Evolutionary conservation across 30 jellyfish, hydroid and myxozoan genomes (phyloP).

Genomic region (Turritopsis dohrnii): DNA sequence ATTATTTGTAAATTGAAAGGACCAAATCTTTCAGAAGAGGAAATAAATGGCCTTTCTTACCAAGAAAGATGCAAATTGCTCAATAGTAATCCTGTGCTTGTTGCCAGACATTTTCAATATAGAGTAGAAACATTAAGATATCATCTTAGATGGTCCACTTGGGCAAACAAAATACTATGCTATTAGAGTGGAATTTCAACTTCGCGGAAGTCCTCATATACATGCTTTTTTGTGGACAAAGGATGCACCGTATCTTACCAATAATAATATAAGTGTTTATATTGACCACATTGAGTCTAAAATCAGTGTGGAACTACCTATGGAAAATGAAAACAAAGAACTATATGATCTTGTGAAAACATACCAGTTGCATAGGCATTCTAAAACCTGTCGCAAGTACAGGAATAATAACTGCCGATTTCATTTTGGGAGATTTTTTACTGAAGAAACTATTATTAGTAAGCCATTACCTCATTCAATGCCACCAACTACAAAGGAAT

Average conservation of each 20-base stretch:
- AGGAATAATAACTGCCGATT: not conserved
- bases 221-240: constrained; percentile 3
- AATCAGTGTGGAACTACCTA: no score
- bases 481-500: no score
- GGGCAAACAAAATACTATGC: not conserved
- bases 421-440: not conserved
- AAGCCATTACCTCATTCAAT: constrained; percentile 11
- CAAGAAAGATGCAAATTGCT: not conserved
- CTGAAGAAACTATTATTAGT: not conserved
- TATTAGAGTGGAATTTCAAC: constrained; percentile 9
- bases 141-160: not conserved
- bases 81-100: not conserved
- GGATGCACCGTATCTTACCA: constrained; percentile 2
- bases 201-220: not conserved
- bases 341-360: not conserved
- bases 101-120: not conserved
- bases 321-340: not conserved
- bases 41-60: not conserved
- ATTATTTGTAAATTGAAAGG: no score
- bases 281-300: not conserved
- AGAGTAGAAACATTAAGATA: not conserved
- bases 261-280: not conserved
- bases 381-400: no score
- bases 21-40: not conserved
- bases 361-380: not conserved